Evolutionary conservation across 2,797 vertebrate species (phyloP), one percentile per base, ranked within the genome.

Genomic region (Poeciliopsis turneri): DNA sequence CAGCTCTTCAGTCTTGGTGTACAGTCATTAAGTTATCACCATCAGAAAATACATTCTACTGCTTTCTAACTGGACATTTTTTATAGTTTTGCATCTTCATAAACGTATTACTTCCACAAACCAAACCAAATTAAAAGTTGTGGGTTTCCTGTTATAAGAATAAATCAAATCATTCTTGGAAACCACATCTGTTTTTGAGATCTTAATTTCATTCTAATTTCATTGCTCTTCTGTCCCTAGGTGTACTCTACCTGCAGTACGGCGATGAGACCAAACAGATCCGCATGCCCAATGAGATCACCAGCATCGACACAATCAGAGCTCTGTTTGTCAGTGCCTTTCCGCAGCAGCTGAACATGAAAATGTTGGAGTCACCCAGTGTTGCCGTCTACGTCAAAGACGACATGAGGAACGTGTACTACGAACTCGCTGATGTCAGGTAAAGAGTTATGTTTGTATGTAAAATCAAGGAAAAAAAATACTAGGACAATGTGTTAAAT

Each of bases 241-340:
- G 98, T 76, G 97, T 98, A 76, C 95, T 99, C 64, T 98, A 97
- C 92, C 97, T 99, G 92, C 98, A 99, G 88, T 99, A 99, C 49
- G 97, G 97, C 61, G 98, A 99, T 61, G 98, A 99, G 94, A 98
- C 97, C 82, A 98, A 97, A 91, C 97, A 98, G 94, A 91, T 98
- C 90, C 96, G 96, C 91, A 99, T 99, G 98, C 98, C 98, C 0
- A 99, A 99, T 75, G 98, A 99, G 95, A 96, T 99, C 93, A 99
- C 98, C 85, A 96, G 97, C 83, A 92, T 96, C 77, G 98, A 99
- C 93, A 99, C 98, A 1, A 96, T 99, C 89, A 95, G 97, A 84
- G 98, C 98, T 82, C 97, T 99, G 93, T 99, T 99, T 39, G 98
- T 99, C 93, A 97, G 98, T 96, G 98, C 98, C 96, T 99, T 99